A percentile compares a stretch with the other conserved stretches of the same genome.
phyloP scores from a whole-genome alignment of 2,113 vertebrate species.

The Cranoglanis bouderius region DNA sequence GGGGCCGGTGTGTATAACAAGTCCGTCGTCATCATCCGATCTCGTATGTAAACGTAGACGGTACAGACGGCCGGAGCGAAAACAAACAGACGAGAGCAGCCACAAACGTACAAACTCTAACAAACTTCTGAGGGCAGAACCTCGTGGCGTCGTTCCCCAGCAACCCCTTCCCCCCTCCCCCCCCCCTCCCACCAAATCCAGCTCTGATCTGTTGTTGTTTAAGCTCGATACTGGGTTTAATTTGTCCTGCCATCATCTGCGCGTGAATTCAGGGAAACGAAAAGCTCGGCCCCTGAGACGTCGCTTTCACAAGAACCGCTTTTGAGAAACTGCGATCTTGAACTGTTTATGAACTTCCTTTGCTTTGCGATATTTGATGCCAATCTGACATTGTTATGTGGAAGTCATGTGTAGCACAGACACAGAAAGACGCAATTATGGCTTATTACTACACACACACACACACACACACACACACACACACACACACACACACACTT shows the following conservation, averaged over 20 bases:
- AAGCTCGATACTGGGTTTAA: conserved; percentile 4
- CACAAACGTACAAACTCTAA: conserved; percentile 4
- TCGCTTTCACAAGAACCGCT: conserved; percentile 5
- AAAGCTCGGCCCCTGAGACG: background rate
- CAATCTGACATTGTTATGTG: conserved; percentile 19
- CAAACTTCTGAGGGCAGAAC: background rate
- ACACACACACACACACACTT: background rate
- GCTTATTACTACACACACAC: background rate
- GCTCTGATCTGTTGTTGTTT: conserved; percentile 20
- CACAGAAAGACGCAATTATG: background rate
- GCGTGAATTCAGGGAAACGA: conserved; percentile 8
- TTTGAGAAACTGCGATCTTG: background rate
- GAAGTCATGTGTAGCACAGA: background rate
- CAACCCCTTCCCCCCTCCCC: background rate
- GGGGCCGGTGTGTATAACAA: background rate
- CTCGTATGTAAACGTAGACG: background rate
- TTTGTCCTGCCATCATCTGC: conserved; percentile 14
- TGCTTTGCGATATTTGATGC: conserved; percentile 6
- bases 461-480: background rate
- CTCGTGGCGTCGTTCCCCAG: background rate
- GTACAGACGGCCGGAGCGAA: background rate
- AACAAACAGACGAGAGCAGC: background rate
- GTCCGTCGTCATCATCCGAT: background rate
- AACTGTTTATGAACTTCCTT: conserved; percentile 25
- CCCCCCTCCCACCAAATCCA: background rate